phyloP scores from a whole-genome alignment of 2,797 vertebrate genomes.

The Rousettus madagascariensis region DNA sequence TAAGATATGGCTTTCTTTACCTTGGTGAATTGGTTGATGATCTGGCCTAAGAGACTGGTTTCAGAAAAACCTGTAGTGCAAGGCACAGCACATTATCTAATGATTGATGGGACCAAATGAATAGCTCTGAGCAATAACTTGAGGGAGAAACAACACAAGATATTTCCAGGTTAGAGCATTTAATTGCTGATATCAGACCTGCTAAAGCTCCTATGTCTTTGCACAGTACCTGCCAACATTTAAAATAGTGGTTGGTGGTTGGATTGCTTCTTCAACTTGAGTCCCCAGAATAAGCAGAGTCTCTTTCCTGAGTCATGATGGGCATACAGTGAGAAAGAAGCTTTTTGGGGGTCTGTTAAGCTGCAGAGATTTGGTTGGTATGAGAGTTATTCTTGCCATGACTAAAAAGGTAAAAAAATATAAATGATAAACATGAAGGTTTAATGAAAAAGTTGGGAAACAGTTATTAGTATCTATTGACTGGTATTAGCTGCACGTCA shows the following conservation, averaged over 20 bases:
- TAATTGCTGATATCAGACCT: background rate
- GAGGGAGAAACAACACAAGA: background rate
- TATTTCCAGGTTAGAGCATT: background rate
- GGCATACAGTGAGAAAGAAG: background rate
- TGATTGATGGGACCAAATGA: background rate
- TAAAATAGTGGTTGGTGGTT: background rate
- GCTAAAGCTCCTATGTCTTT: background rate
- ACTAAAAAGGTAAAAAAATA: background rate
- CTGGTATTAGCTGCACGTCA: background rate
- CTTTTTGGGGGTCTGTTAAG: background rate
- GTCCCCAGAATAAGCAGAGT: background rate
- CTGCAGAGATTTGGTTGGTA: background rate
- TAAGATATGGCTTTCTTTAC: conserved; percentile 59
- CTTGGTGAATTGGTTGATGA: conserved; percentile 82
- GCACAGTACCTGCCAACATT: background rate
- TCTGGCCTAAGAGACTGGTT: conserved; percentile 74
- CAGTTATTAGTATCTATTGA: background rate
- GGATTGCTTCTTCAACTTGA: background rate
- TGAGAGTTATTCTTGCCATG: background rate
- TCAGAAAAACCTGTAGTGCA: conserved; percentile 81
- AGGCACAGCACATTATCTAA: conserved; percentile 79
- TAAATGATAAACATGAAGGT: background rate
- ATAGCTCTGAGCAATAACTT: background rate
- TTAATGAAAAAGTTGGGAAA: background rate
- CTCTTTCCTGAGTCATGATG: background rate